These are phyloP conservation scores for Drosophila dives DNA, from an alignment of 2,888 invertebrate genomes.

Conservation along the genomic window DNA sequence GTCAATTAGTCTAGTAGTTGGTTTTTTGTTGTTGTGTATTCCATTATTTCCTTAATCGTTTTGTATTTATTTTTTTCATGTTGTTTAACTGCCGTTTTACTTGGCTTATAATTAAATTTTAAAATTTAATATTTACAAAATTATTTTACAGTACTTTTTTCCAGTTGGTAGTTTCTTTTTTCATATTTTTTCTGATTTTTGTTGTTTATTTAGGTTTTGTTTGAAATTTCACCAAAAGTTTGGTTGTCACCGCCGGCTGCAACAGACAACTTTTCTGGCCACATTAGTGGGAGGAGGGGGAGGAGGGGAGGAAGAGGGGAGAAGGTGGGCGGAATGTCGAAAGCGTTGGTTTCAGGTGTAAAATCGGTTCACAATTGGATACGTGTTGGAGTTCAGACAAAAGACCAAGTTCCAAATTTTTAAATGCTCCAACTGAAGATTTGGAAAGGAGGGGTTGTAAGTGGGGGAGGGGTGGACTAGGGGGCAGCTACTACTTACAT, in stretches of 20 bases:
- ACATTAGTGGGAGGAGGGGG: constrained; percentile 20
- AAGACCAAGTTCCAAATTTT: constrained; percentile 26
- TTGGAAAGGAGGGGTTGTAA: too few species aligned
- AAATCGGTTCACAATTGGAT: constrained; percentile 57
- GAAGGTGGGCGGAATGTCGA: neutral
- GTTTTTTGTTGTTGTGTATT: constrained; percentile 18
- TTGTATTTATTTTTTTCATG: neutral
- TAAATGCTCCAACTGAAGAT: constrained; percentile 1
- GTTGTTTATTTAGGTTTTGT: constrained; percentile 13
- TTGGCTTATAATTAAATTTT: constrained; percentile 54
- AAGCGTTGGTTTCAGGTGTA: constrained; percentile 36
- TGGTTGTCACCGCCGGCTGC: constrained; percentile 18
- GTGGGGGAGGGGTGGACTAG: neutral
- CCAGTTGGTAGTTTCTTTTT: constrained; percentile 8
- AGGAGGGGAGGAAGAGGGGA: neutral
- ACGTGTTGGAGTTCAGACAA: constrained; percentile 50
- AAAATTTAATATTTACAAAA: constrained; percentile 75
- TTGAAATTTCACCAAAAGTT: constrained; percentile 68
- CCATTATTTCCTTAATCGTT: constrained; percentile 27
- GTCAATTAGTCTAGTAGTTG: constrained; percentile 75
- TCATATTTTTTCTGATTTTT: neutral
- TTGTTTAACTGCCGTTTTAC: constrained; percentile 22
- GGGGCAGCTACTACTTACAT: constrained; percentile 55
- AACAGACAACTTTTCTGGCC: constrained; percentile 55
- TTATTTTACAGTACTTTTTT: constrained; percentile 68